Evolutionary conservation across 2,888 invertebrate species (phyloP).

Genomic region (Parnassius mnemosyne): DNA sequence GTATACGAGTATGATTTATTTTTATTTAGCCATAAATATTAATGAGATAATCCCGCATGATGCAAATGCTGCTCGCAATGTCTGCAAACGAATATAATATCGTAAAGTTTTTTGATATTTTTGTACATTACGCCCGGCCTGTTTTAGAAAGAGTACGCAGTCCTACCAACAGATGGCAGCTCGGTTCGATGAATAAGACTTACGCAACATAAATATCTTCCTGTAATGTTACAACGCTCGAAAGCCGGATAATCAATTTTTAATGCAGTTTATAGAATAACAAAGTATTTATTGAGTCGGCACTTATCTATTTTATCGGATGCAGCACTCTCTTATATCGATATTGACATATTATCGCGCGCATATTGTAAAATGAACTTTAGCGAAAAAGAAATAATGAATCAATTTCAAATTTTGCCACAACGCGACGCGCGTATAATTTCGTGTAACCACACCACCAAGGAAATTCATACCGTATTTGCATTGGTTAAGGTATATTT

Average conservation of each 20-base stretch:
- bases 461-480: no score
- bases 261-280: background rate
- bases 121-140: conserved; percentile 22
- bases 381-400: no score
- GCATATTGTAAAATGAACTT: no score
- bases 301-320: no score
- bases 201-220: background rate
- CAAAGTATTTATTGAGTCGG: background rate
- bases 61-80: conserved; percentile 45
- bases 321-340: no score
- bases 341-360: no score
- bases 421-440: no score
- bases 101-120: conserved; percentile 41
- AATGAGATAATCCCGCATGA: conserved; percentile 55
- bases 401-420: no score
- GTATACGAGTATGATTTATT: conserved; percentile 49
- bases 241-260: background rate
- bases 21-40: conserved; percentile 56
- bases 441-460: no score
- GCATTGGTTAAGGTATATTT: no score
- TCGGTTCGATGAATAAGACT: background rate
- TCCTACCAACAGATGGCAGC: conserved; percentile 12
- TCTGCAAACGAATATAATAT: conserved; percentile 45
- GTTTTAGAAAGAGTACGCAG: background rate
- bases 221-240: background rate